Conservation (phyloP, 2,113 vertebrate genomes). For the Ptychochromis oligacanthus region DNA sequence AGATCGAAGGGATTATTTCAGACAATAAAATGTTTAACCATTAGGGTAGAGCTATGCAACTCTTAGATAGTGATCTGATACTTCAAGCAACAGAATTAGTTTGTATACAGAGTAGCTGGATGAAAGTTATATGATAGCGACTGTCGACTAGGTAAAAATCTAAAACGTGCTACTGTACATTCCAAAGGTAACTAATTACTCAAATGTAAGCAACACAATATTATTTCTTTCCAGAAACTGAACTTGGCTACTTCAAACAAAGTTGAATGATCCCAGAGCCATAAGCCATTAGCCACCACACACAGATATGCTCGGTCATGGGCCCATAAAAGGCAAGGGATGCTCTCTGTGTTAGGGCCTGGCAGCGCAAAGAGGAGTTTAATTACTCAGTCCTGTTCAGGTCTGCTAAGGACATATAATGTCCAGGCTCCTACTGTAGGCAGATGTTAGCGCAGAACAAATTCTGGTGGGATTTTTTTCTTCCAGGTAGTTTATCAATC, state of each 20-base stretch:
- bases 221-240: constrained; percentile 28
- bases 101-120: neutral
- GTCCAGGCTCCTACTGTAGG: constrained; percentile 21
- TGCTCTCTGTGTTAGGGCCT: constrained; percentile 49
- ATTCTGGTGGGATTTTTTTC: constrained; percentile 23
- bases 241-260: constrained; percentile 17
- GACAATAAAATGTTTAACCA: neutral
- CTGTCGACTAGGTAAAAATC: neutral
- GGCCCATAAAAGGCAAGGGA: constrained; percentile 77
- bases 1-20: neutral
- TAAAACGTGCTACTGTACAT: neutral
- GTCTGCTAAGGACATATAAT: constrained; percentile 26
- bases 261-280: constrained; percentile 55
- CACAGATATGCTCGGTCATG: constrained; percentile 19
- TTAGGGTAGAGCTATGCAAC: neutral
- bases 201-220: constrained; percentile 29
- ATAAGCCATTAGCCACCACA: constrained; percentile 14
- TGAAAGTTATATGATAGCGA: neutral
- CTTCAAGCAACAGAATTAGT: neutral
- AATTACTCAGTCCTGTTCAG: constrained; percentile 33
- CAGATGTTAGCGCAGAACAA: neutral
- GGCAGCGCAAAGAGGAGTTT: constrained; percentile 46
- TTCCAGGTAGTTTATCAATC: neutral
- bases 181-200: neutral
- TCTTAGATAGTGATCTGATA: neutral